Percentiles rank a stretch among this genome's conserved stretches.
phyloP scores from a whole-genome alignment of 2,113 vertebrate genomes.

The Cyanocitta stelleri region DNA sequence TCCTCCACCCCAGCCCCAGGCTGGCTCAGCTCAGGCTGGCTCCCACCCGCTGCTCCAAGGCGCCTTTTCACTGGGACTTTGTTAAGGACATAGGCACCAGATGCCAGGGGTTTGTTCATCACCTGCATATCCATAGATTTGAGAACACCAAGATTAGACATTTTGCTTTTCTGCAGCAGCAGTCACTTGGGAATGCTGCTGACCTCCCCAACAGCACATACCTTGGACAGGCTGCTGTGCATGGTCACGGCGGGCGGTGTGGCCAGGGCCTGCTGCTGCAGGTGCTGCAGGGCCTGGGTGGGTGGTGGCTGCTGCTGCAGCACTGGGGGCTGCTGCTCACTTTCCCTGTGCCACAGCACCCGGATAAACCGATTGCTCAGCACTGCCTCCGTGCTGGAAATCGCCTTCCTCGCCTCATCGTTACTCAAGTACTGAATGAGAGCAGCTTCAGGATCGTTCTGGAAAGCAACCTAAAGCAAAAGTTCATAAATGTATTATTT shows the following conservation, averaged over 20 bases:
- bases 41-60: constrained; percentile 67
- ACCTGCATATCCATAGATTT: constrained; percentile 58
- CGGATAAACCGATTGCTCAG: constrained; percentile 95
- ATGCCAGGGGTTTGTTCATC: constrained; percentile 80
- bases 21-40: constrained; percentile 73
- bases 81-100: constrained; percentile 90
- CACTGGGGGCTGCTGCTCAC: constrained; percentile 51
- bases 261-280: constrained; percentile 67
- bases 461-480: constrained; percentile 86
- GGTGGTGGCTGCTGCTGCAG: constrained; percentile 65
- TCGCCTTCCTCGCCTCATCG: constrained; percentile 90
- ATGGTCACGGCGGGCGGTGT: constrained; percentile 62
- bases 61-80: constrained; percentile 87
- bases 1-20: constrained; percentile 69
- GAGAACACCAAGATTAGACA: rapidly evolving
- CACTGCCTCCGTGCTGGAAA: constrained; percentile 91
- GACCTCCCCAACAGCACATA: background rate
- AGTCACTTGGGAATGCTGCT: rapidly evolving
- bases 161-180: background rate
- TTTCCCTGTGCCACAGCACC: constrained; percentile 92
- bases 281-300: constrained; percentile 66
- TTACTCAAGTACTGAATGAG: constrained; percentile 92
- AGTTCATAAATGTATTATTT: background rate
- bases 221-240: constrained; percentile 76
- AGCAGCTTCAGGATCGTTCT: constrained; percentile 90